Evolutionary conservation across 2,888 invertebrate species (phyloP).

Genomic region (Apantesis nais): DNA sequence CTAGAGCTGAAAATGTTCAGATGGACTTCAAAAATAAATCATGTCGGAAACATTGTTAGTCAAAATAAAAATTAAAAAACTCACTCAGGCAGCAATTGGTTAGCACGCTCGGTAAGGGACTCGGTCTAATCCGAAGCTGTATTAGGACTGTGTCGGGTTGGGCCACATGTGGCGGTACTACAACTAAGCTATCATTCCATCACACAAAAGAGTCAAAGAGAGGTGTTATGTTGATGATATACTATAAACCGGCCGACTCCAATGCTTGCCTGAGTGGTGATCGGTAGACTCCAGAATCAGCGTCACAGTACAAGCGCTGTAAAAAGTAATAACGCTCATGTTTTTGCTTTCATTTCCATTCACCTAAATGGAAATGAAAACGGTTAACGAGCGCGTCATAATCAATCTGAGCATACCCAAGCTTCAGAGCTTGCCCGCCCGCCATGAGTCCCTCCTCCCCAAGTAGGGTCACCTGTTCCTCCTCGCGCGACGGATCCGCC

Average conservation of each 20-base stretch:
- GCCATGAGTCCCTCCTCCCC: slow-evolving; percentile 98
- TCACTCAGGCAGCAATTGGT: slow-evolving; percentile 86
- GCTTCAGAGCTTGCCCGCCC: slow-evolving; percentile 98
- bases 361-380: slow-evolving; percentile 68
- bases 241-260: slow-evolving; percentile 85
- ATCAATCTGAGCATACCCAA: slow-evolving; percentile 93
- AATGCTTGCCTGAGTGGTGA: slow-evolving; percentile 92
- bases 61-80: slow-evolving; percentile 66
- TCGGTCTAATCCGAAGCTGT: slow-evolving; percentile 60
- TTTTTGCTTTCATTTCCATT: slow-evolving; percentile 79
- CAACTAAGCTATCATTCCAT: slow-evolving; percentile 81
- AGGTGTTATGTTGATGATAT: slow-evolving; percentile 79
- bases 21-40: slow-evolving; percentile 86
- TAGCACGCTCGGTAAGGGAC: slow-evolving; percentile 75
- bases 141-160: slow-evolving; percentile 61
- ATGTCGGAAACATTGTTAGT: slow-evolving; percentile 73
- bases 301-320: slow-evolving; percentile 91
- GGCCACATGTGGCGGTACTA: slow-evolving; percentile 62
- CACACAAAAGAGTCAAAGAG: slow-evolving; percentile 78
- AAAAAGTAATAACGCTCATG: slow-evolving; percentile 87
- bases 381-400: slow-evolving; percentile 68
- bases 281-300: slow-evolving; percentile 90
- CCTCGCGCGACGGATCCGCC: slow-evolving; percentile 98
- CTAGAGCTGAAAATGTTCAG: slow-evolving; percentile 50
- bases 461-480: slow-evolving; percentile 97